Conservation (phyloP, 2,888 invertebrate species). For the Dioctria linearis region DNA sequence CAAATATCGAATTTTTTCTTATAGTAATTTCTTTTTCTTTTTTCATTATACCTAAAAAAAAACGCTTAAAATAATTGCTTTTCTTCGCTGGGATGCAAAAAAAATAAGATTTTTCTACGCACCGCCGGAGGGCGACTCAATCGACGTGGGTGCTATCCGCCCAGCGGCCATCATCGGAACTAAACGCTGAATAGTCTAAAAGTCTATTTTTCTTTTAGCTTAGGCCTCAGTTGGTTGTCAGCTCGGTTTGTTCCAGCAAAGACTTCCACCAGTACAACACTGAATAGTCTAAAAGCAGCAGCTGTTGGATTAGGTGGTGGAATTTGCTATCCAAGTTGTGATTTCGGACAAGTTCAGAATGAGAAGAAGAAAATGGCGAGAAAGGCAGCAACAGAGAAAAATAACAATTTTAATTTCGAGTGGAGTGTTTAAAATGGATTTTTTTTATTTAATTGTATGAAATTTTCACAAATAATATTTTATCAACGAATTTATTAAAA, state of each 20-base stretch:
- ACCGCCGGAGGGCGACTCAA: no score
- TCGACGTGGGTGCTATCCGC: not conserved
- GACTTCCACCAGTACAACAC: conserved; percentile 69
- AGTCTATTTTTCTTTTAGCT: conserved; percentile 70
- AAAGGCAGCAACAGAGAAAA: not conserved
- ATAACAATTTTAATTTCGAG: conserved; percentile 6
- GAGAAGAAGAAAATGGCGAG: not conserved
- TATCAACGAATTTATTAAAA: not conserved
- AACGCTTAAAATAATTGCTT: no score
- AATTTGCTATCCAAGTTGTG: conserved; percentile 75
- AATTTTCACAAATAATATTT: not conserved
- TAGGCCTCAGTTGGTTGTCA: conserved; percentile 84
- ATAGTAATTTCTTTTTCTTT: no score
- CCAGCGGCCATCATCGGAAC: not conserved
- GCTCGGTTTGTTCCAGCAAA: conserved; percentile 71
- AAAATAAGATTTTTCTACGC: no score
- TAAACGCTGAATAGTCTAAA: no score
- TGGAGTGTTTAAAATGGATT: conserved; percentile 26
- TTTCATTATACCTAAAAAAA: no score
- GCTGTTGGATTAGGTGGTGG: conserved; percentile 79
- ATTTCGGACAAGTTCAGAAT: not conserved
- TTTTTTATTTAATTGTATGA: not conserved
- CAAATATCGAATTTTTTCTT: no score
- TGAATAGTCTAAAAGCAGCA: conserved; percentile 78
- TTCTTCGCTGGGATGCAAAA: no score